Conservation (phyloP, 2,113 vertebrate genomes). For the Sebastes schlegelii region DNA sequence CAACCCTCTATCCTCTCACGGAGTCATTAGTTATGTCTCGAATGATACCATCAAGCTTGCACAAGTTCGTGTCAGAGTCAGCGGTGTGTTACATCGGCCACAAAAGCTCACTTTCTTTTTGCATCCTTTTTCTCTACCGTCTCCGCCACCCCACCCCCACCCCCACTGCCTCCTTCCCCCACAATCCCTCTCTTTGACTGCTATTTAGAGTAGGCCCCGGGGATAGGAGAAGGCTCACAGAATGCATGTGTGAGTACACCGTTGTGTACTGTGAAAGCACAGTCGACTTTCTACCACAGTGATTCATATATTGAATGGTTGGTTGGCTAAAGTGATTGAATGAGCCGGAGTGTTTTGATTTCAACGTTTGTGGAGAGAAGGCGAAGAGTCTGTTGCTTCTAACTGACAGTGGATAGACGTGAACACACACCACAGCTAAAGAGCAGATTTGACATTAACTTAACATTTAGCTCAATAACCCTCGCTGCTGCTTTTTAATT, state of each 20-base stretch:
- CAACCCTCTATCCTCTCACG: not conserved
- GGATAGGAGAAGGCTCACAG: slow-evolving; percentile 71
- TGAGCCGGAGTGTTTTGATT: slow-evolving; percentile 30
- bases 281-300: slow-evolving; percentile 35
- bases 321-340: slow-evolving; percentile 12
- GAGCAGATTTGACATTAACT: slow-evolving; percentile 44
- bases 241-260: slow-evolving; percentile 53
- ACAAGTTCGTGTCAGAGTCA: not conserved
- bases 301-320: slow-evolving; percentile 29
- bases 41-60: slow-evolving; percentile 19
- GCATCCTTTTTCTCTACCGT: slow-evolving; percentile 45
- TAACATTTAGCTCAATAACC: slow-evolving; percentile 37
- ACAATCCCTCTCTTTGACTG: slow-evolving; percentile 78
- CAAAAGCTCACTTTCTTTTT: slow-evolving; percentile 65
- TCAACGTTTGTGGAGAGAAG: slow-evolving; percentile 21
- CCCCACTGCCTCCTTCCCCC: slow-evolving; percentile 61
- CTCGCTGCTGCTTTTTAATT: slow-evolving; percentile 1
- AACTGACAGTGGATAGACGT: not conserved
- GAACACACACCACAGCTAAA: slow-evolving; percentile 15
- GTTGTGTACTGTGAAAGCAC: slow-evolving; percentile 64
- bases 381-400: slow-evolving; percentile 18
- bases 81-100: slow-evolving; percentile 1
- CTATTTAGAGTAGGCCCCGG: slow-evolving; percentile 78
- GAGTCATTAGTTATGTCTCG: not conserved
- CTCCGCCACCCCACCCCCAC: slow-evolving; percentile 32